Evolutionary conservation across 2,113 vertebrate genomes (phyloP).

Genomic region (Takifugu bimaculatus): DNA sequence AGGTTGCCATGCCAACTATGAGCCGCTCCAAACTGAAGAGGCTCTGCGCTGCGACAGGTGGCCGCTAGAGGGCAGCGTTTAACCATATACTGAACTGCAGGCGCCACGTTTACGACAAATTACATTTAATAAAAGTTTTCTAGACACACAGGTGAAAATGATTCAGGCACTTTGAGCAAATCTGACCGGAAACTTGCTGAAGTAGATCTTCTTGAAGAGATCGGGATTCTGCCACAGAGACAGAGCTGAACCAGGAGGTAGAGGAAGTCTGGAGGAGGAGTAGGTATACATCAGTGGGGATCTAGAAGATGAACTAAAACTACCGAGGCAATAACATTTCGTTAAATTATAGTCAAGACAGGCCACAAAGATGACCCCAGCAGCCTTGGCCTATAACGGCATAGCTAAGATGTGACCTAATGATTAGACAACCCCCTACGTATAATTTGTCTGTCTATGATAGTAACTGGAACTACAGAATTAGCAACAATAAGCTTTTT

Average conservation of each 20-base stretch:
- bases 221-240: slow-evolving; percentile 90
- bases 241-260: slow-evolving; percentile 88
- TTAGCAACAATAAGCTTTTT: too few species aligned
- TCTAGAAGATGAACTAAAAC: too few species aligned
- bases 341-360: too few species aligned
- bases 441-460: too few species aligned
- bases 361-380: too few species aligned
- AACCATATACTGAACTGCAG: not conserved
- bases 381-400: too few species aligned
- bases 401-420: too few species aligned
- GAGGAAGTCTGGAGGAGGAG: slow-evolving; percentile 78
- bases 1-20: not conserved
- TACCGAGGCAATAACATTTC: too few species aligned
- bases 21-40: too few species aligned
- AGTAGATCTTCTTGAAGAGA: slow-evolving; percentile 86
- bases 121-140: not conserved
- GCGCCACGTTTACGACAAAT: not conserved
- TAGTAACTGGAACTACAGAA: too few species aligned
- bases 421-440: too few species aligned
- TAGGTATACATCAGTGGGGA: too few species aligned
- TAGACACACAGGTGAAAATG: not conserved
- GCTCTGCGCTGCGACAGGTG: not conserved
- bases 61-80: slow-evolving; percentile 56
- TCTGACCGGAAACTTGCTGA: slow-evolving; percentile 91
- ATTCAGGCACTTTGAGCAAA: not conserved